Evolutionary conservation across 53 echinoderm and acorn worm species (phyloP).

Genomic region (Holothuria leucospilota): DNA sequence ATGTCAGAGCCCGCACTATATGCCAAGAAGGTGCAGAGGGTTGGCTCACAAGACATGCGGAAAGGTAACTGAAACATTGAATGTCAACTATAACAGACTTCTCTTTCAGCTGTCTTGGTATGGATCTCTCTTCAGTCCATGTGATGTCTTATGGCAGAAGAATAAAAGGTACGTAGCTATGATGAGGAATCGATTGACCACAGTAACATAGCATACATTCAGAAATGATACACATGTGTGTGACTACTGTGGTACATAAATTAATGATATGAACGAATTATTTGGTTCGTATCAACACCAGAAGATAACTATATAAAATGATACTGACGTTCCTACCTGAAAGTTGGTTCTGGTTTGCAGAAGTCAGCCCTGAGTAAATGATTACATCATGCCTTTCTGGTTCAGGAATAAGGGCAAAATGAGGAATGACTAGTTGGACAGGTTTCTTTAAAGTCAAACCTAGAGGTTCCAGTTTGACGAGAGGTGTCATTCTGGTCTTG

Average conservation of each 20-base stretch:
- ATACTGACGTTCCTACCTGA: too few relatives aligned
- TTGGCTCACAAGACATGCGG: slow-evolving; percentile 8
- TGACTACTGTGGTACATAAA: too few relatives aligned
- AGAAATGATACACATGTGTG: too few relatives aligned
- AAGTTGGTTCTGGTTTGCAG: too few relatives aligned
- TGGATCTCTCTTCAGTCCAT: slow-evolving; percentile 5
- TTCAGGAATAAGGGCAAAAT: slow-evolving; percentile 17
- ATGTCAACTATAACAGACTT: neutral
- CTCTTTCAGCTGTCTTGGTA: neutral
- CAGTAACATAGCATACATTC: too few relatives aligned
- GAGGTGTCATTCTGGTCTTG: too few relatives aligned
- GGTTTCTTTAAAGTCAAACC: neutral
- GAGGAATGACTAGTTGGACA: neutral
- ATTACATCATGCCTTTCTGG: slow-evolving; percentile 5
- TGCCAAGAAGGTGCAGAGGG: neutral
- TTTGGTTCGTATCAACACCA: too few relatives aligned
- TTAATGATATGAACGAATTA: too few relatives aligned
- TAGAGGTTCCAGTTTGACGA: neutral
- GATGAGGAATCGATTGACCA: too few relatives aligned
- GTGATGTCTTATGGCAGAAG: neutral
- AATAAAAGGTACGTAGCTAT: too few relatives aligned
- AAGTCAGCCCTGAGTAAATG: neutral
- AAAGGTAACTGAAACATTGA: neutral
- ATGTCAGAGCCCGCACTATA: neutral
- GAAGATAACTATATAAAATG: too few relatives aligned